Evolutionary conservation across 2,113 vertebrate genomes (phyloP).

Genomic region (Pedionomus torquatus): DNA sequence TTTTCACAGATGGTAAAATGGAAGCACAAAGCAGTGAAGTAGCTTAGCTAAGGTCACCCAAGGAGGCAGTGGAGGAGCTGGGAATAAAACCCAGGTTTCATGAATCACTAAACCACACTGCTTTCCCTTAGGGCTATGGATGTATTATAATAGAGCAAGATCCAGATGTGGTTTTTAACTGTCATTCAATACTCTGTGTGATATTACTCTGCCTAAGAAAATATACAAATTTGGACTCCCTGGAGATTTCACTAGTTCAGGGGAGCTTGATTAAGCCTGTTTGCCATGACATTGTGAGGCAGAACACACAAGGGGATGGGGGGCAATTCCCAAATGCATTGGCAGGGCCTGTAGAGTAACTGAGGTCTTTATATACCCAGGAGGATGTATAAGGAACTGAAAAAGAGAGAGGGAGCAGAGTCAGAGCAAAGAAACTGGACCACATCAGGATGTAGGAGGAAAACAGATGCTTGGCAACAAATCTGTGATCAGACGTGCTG

Average conservation of each 20-base stretch:
- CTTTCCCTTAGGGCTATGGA: constrained; percentile 59
- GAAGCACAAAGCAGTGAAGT: not conserved
- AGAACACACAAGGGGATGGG: not conserved
- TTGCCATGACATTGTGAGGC: not conserved
- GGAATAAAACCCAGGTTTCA: constrained; percentile 53
- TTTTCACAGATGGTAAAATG: not conserved
- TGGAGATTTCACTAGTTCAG: constrained; percentile 5
- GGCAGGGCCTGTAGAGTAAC: not conserved
- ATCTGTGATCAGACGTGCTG: not conserved
- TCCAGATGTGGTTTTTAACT: constrained; percentile 69
- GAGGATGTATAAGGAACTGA: not conserved
- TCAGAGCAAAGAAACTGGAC: constrained; percentile 29
- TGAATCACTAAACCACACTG: constrained; percentile 62
- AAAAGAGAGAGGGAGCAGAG: not conserved
- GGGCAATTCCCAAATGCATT: not conserved
- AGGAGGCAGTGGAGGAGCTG: constrained; percentile 50
- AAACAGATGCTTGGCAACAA: constrained; percentile 55
- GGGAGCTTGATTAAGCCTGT: constrained; percentile 37
- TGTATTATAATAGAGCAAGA: constrained; percentile 52
- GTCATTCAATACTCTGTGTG: constrained; percentile 36
- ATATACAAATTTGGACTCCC: constrained; percentile 57
- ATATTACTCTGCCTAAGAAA: constrained; percentile 58
- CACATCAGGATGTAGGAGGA: constrained; percentile 22
- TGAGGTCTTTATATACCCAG: not conserved
- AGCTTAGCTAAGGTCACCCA: constrained; percentile 37